Percentiles rank a stretch among this genome's conserved stretches.
Conservation (phyloP, 2,888 invertebrate species). For the Mythimna lalbum region DNA sequence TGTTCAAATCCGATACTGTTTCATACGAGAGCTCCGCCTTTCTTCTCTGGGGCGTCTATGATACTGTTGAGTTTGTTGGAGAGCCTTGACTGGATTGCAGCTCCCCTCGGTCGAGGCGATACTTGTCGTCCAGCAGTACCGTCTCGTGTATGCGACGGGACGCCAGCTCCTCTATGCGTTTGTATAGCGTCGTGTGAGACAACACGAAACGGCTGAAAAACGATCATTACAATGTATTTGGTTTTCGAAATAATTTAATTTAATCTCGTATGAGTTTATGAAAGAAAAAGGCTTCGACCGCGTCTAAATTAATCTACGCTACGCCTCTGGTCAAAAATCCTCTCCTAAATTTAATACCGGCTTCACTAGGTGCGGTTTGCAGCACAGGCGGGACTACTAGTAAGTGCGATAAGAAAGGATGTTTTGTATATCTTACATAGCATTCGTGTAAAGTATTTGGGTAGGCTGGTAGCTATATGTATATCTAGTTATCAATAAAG, state of each 20-base stretch:
- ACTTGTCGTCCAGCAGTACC: slow-evolving; percentile 82
- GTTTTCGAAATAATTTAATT: too few relatives aligned
- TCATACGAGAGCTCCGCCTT: background rate
- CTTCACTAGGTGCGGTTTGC: too few relatives aligned
- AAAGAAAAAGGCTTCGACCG: too few relatives aligned
- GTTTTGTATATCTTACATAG: background rate
- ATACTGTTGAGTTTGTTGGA: background rate
- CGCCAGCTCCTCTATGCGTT: slow-evolving; percentile 85
- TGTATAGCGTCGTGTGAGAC: slow-evolving; percentile 80
- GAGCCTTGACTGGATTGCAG: background rate
- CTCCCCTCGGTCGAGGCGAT: slow-evolving; percentile 62
- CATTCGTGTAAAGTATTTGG: background rate
- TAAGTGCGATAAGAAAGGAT: too few relatives aligned
- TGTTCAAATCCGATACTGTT: too few relatives aligned
- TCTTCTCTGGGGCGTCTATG: background rate
- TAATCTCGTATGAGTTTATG: too few relatives aligned
- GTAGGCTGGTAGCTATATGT: too few relatives aligned
- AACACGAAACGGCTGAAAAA: slow-evolving; percentile 43
- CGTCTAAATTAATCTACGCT: too few relatives aligned
- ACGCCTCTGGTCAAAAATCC: too few relatives aligned
- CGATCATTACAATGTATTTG: background rate
- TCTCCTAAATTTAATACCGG: too few relatives aligned
- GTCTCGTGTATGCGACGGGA: slow-evolving; percentile 87
- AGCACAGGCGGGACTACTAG: too few relatives aligned
- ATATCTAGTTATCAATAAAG: background rate